Conservation (phyloP, 2,888 invertebrate species). For the Papilio demoleus region DNA sequence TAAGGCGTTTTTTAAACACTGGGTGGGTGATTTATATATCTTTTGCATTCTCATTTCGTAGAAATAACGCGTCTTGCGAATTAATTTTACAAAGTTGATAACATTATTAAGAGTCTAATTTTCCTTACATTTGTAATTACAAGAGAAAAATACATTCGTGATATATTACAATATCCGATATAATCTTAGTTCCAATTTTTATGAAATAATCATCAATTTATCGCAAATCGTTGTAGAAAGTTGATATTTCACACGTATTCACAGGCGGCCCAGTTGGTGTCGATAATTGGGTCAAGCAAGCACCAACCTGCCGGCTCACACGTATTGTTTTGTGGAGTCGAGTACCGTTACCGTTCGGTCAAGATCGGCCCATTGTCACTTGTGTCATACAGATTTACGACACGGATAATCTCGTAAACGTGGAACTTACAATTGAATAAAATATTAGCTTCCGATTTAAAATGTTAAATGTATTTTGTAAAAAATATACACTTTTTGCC, state of each 20-base stretch:
- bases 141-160: background rate
- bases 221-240: slow-evolving; percentile 58
- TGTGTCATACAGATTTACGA: slow-evolving; percentile 63
- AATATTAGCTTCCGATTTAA: background rate
- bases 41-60: too few species aligned
- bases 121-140: background rate
- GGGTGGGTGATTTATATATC: too few species aligned
- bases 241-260: slow-evolving; percentile 73
- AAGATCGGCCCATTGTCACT: slow-evolving; percentile 76
- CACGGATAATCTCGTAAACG: background rate
- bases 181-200: background rate
- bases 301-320: slow-evolving; percentile 79
- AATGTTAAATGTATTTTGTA: background rate
- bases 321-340: slow-evolving; percentile 62
- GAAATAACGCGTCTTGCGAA: too few species aligned
- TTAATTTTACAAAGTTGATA: background rate
- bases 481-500: background rate
- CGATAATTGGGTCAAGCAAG: slow-evolving; percentile 81
- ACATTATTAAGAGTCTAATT: background rate
- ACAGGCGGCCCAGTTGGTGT: slow-evolving; percentile 69
- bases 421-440: background rate
- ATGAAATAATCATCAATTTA: slow-evolving; percentile 11
- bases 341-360: slow-evolving; percentile 79
- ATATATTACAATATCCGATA: background rate
- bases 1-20: too few species aligned